Conservation (phyloP, 2,888 invertebrate genomes). For the Lycophotia porphyrea region DNA sequence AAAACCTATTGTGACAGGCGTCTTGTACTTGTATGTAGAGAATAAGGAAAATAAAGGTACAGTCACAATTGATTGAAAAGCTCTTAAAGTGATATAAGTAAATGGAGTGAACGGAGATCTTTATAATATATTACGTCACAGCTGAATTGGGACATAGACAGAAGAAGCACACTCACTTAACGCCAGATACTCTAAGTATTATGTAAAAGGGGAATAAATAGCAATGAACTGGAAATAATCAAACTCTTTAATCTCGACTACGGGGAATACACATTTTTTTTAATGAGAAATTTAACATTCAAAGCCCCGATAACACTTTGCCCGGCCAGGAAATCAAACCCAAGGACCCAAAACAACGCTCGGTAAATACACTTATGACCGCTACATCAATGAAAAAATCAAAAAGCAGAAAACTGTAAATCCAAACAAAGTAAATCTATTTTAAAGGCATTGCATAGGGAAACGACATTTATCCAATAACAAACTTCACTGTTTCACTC, state of each 20-base stretch:
- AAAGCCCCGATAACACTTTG: not conserved
- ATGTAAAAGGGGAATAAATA: not conserved
- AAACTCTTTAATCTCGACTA: not conserved
- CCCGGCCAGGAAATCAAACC: not conserved
- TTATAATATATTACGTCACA: not conserved
- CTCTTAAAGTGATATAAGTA: constrained; percentile 8
- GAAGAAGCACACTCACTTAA: not conserved
- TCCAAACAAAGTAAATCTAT: not conserved
- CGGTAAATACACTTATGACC: not conserved
- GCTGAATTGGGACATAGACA: not conserved
- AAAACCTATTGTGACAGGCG: constrained; percentile 21
- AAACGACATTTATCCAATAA: constrained; percentile 7
- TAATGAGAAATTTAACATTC: too few relatives aligned
- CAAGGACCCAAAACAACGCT: not conserved
- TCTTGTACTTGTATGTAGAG: not conserved
- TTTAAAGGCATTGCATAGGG: not conserved
- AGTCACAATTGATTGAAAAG: constrained; percentile 16
- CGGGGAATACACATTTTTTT: too few relatives aligned
- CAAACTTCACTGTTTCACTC: not conserved
- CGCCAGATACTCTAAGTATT: not conserved
- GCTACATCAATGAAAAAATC: not conserved
- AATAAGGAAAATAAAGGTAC: constrained; percentile 21
- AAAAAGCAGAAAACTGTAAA: not conserved
- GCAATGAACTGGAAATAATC: not conserved
- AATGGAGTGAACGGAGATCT: not conserved